Base-by-base conservation (phyloP, 2,888 invertebrate genomes). In the Spilosoma lubricipeda region DNA sequence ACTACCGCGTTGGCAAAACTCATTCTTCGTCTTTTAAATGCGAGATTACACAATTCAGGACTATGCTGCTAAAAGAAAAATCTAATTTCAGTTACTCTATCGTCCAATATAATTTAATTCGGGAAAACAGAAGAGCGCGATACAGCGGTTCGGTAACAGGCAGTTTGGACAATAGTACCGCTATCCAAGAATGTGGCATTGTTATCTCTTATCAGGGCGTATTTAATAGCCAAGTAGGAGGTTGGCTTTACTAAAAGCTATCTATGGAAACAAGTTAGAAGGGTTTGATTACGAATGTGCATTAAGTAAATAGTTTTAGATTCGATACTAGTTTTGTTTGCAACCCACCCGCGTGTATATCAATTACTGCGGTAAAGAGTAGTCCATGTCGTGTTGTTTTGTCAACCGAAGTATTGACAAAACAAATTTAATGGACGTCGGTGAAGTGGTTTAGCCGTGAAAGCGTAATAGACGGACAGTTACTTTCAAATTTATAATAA, bases 161-260 rank as follows among this genome's bases (percentile, higher is more conserved):
- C 67, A 30, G 48, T 33, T 48, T 0, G 23, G 30, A 48, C 67
- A 30, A 30, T 63, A 18, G 63, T 63, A 63, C 63, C 18, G 27
- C 18, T 63, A 63, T 63, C 63, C 30, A 63, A 63, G n/a, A n/a
- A n/a, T n/a, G n/a, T n/a, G n/a, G 27, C 39, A 11, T 48, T 23
- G 30, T 33, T 48, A 30, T 30, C 67, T 67, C 20, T 48, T 48
- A 48, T 67, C 48, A 67, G 42, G 20, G 30, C 30, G 23, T 63
- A 33, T 33, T 33, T 67, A 67, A 67, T 67, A 30, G 67, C 45
- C 30, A 23, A 48, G 11, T 48, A 33, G 48, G 67, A 67, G 33
- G 23, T 67, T 45, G 11, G 67, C 20, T 67, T 45, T 33, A 67
- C n/a, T n/a, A n/a, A n/a, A n/a, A n/a, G n/a, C n/a, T n/a, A n/a